phyloP scores from a whole-genome alignment of 1,140 invertebrate species.

The Periplaneta americana region DNA sequence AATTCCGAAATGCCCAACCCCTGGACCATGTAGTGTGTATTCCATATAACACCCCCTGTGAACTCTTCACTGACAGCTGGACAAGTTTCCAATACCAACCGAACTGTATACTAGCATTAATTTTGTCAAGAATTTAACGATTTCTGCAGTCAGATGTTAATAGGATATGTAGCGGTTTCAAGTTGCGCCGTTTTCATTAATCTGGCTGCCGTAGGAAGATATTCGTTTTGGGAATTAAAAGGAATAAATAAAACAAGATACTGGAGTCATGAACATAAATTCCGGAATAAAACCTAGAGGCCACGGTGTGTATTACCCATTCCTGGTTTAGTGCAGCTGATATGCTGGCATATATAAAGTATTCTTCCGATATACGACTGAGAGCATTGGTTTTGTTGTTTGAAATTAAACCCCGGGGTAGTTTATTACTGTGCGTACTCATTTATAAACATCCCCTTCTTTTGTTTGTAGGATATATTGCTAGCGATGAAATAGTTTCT shows the following conservation, averaged over 20 bases:
- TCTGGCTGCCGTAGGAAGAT: background rate
- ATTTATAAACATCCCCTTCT: too few species aligned
- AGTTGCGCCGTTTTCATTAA: background rate
- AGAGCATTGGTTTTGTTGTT: too few species aligned
- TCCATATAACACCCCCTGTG: background rate
- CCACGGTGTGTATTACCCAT: background rate
- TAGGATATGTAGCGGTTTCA: background rate
- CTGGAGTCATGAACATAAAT: background rate
- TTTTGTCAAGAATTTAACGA: background rate
- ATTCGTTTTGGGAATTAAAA: background rate
- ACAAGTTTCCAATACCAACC: background rate
- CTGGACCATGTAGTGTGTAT: background rate
- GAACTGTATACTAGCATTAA: background rate
- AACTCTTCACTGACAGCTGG: background rate
- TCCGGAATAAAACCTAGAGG: background rate
- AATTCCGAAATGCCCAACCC: background rate
- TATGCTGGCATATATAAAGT: background rate
- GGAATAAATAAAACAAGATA: background rate
- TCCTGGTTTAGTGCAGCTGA: background rate
- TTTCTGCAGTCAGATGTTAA: background rate
- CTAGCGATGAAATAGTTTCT: too few species aligned
- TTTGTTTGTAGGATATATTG: too few species aligned
- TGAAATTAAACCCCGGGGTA: too few species aligned
- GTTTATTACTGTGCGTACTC: too few species aligned
- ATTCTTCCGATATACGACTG: too few species aligned